Evolutionary conservation across 2,888 invertebrate genomes (phyloP).

Genomic region (Diadegma fenestrale): DNA sequence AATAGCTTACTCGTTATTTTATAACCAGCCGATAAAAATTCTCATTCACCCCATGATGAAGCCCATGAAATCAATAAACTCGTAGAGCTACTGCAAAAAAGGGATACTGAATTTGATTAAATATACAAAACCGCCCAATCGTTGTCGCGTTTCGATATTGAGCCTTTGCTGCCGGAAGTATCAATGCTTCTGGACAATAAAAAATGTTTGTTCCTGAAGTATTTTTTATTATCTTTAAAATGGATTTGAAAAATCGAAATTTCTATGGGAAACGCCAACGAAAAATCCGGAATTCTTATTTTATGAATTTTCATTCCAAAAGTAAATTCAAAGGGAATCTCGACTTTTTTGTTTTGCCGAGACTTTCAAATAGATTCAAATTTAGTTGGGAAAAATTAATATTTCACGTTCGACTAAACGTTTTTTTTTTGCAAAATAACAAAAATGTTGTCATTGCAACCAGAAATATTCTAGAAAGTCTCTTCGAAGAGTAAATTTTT

Average conservation of each 20-base stretch:
- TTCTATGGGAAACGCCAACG: not conserved
- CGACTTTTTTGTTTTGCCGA: not conserved
- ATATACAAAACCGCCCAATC: conserved; percentile 12
- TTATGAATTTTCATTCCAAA: not conserved
- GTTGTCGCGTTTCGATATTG: conserved; percentile 35
- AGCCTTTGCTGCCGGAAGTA: conserved; percentile 34
- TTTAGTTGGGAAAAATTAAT: too few species aligned
- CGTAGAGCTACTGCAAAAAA: conserved; percentile 17
- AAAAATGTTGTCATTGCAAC: too few species aligned
- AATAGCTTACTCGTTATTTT: conserved; percentile 56
- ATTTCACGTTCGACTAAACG: too few species aligned
- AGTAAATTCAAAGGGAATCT: not conserved
- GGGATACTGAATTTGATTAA: conserved; percentile 16
- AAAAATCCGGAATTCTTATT: not conserved
- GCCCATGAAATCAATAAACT: conserved; percentile 52
- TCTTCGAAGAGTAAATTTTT: too few species aligned
- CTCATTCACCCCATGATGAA: conserved; percentile 36
- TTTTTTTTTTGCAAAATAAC: too few species aligned
- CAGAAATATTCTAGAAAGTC: too few species aligned
- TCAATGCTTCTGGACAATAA: conserved; percentile 8
- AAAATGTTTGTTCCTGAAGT: not conserved
- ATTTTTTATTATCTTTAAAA: not conserved
- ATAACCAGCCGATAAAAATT: conserved; percentile 38
- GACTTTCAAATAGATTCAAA: not conserved
- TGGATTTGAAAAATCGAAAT: not conserved